A percentile compares a stretch with the other conserved stretches of the same genome.
Conservation (phyloP, 2,113 vertebrate species). For the Ailuropoda melanoleuca region DNA sequence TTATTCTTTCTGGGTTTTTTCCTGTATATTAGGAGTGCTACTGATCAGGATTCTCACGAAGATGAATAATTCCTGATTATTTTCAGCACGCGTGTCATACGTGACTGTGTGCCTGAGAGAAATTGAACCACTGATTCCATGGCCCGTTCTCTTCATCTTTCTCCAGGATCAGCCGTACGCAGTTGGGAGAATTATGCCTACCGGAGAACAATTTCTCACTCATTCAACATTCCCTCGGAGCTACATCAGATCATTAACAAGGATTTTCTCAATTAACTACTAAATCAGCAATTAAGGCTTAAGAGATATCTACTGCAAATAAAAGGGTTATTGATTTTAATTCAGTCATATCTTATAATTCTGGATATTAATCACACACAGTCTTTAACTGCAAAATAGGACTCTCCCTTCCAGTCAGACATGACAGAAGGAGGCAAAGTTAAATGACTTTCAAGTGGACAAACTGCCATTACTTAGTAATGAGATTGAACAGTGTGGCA, state of each 20-base stretch:
- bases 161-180: background rate
- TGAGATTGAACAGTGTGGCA: background rate
- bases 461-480: slow-evolving; percentile 6
- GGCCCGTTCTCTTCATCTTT: background rate
- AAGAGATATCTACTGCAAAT: slow-evolving; percentile 47
- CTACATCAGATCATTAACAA: slow-evolving; percentile 44
- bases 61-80: background rate
- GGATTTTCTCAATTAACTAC: slow-evolving; percentile 65
- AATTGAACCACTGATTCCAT: background rate
- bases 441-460: slow-evolving; percentile 57
- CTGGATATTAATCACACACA: slow-evolving; percentile 50
- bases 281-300: slow-evolving; percentile 56
- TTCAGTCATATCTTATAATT: slow-evolving; percentile 50
- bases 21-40: background rate
- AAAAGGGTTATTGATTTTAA: slow-evolving; percentile 65
- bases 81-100: background rate
- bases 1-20: background rate
- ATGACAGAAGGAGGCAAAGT: slow-evolving; percentile 31
- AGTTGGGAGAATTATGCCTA: slow-evolving; percentile 25
- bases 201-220: background rate
- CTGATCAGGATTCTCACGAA: background rate
- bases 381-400: slow-evolving; percentile 45
- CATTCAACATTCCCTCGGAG: slow-evolving; percentile 23
- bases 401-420: slow-evolving; percentile 1
- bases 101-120: background rate